These are phyloP conservation scores for Alloplasta piceator DNA, from an alignment of 2,888 invertebrate species.

Conservation along the genomic window DNA sequence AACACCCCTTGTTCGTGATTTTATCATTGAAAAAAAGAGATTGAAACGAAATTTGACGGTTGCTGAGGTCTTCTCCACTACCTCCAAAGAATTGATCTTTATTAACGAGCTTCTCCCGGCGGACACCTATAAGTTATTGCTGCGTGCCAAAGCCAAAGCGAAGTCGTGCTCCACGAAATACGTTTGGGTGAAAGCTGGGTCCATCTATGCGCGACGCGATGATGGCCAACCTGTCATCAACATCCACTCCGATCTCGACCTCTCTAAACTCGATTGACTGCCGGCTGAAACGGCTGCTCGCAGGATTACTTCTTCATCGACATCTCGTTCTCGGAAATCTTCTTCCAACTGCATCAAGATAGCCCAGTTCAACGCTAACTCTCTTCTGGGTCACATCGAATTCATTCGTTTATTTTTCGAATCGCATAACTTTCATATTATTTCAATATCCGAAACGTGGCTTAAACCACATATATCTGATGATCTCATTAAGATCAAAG, in stretches of 20 bases:
- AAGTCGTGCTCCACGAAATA: neutral
- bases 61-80: neutral
- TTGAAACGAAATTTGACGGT: neutral
- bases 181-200: constrained; percentile 3
- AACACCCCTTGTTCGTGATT: neutral
- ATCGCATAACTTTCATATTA: constrained; percentile 14
- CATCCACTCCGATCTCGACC: too few species aligned
- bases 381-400: too few species aligned
- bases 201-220: neutral
- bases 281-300: too few species aligned
- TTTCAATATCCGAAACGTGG: constrained; percentile 42
- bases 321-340: too few species aligned
- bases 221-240: neutral
- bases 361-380: too few species aligned
- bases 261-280: too few species aligned
- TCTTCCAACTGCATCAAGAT: too few species aligned
- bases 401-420: neutral
- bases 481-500: neutral
- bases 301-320: too few species aligned
- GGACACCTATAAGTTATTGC: neutral
- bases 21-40: constrained; percentile 1
- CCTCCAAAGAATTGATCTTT: neutral
- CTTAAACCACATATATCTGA: constrained; percentile 12
- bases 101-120: constrained; percentile 10
- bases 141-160: constrained; percentile 4